Conservation (phyloP, 1,140 invertebrate species). For the Drosophila pruinosa region DNA sequence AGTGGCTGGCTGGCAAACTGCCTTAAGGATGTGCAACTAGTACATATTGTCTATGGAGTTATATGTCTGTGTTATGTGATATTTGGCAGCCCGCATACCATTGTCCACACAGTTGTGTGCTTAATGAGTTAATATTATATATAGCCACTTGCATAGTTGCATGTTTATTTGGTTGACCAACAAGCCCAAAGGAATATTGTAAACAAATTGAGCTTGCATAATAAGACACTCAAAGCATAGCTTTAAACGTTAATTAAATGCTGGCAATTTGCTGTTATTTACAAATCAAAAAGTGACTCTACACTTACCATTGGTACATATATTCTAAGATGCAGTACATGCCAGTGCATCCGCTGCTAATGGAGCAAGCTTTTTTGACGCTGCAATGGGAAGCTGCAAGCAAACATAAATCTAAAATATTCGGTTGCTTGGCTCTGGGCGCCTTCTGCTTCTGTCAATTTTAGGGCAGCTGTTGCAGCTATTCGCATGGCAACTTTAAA, state of each 20-base stretch:
- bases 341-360: constrained; percentile 4
- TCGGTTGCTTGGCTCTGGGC: not conserved
- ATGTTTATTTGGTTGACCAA: not conserved
- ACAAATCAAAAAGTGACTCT: not conserved
- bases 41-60: constrained; percentile 6
- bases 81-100: not conserved
- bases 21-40: constrained; percentile 17
- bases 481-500: not conserved
- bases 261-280: not conserved
- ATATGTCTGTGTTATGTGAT: not conserved
- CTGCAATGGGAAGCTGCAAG: not conserved
- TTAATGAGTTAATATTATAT: not conserved
- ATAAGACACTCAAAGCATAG: not conserved
- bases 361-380: not conserved
- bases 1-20: not conserved
- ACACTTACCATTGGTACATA: not conserved
- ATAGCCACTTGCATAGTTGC: constrained; percentile 1
- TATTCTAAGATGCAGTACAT: not conserved
- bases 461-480: not conserved
- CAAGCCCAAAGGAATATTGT: not conserved
- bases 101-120: not conserved
- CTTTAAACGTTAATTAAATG: not conserved
- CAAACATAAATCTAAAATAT: not conserved
- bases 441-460: constrained; percentile 1
- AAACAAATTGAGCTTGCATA: not conserved